phyloP scores from a whole-genome alignment of 2,797 vertebrate species.

The Parotocinclus haroldoi region DNA sequence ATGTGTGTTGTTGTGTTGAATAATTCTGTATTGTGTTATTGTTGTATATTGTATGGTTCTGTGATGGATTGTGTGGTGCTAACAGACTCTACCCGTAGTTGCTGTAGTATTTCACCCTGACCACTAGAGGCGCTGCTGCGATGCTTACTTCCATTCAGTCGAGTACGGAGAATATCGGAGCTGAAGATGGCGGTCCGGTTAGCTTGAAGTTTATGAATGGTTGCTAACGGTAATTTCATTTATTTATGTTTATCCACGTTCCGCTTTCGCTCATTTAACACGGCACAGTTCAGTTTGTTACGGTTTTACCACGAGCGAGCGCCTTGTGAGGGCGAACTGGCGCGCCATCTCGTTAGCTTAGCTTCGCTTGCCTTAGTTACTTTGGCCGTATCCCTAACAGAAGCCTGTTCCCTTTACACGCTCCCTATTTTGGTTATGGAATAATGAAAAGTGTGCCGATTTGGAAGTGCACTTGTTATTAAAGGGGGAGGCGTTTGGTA shows the following conservation, averaged over 20 bases:
- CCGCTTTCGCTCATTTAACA: no score
- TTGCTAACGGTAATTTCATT: conserved; percentile 17
- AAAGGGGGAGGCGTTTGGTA: background rate
- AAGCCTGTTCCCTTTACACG: background rate
- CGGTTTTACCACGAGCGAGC: no score
- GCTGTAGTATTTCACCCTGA: background rate
- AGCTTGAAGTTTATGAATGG: conserved; percentile 46
- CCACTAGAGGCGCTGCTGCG: conserved; percentile 32
- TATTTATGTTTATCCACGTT: background rate
- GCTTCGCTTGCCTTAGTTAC: background rate
- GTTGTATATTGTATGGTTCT: no score
- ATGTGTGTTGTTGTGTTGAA: no score
- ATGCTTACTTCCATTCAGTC: background rate
- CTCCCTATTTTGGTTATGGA: background rate
- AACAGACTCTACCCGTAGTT: no score
- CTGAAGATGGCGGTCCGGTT: conserved; percentile 48
- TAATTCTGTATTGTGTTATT: no score
- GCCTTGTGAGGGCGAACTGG: no score
- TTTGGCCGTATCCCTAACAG: conserved; percentile 6
- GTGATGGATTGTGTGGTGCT: no score
- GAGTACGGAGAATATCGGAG: conserved; percentile 13
- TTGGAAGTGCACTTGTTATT: background rate
- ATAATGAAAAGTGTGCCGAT: background rate
- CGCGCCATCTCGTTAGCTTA: background rate
- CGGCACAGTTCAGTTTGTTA: background rate